These are phyloP conservation scores for Acinonyx jubatus DNA, from an alignment of 2,113 vertebrate species.

Conservation along the genomic window DNA sequence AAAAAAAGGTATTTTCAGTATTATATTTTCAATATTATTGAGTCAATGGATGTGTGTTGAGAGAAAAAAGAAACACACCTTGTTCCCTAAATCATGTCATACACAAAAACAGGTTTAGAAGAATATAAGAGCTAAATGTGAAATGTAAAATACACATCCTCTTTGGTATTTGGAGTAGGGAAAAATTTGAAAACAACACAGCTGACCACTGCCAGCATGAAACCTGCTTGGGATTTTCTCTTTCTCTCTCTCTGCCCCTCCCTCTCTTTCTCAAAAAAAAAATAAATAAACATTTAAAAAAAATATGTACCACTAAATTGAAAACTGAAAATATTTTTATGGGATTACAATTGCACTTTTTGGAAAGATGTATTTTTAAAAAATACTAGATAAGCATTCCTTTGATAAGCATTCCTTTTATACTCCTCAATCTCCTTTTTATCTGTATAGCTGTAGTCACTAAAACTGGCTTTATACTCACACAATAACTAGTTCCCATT, in stretches of 20 bases:
- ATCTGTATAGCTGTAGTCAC: neutral
- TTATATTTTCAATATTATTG: neutral
- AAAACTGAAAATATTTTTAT: neutral
- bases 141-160: neutral
- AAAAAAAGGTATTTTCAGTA: neutral
- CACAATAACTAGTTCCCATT: neutral
- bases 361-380: neutral
- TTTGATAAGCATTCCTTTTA: neutral
- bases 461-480: neutral
- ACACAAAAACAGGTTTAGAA: neutral
- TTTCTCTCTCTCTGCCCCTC: too few relatives aligned
- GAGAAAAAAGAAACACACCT: neutral
- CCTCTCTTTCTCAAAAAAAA: too few relatives aligned
- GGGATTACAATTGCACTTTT: neutral
- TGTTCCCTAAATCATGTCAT: neutral
- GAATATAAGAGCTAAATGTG: neutral
- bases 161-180: neutral
- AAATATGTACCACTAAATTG: neutral
- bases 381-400: neutral
- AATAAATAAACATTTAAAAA: too few relatives aligned
- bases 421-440: neutral
- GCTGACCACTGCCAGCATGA: too few relatives aligned
- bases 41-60: neutral
- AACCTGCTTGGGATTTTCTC: too few relatives aligned
- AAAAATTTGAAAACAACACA: neutral